A percentile compares a stretch with the other conserved stretches of the same genome.
These are phyloP conservation scores for Phania funesta DNA, from an alignment of 2,888 invertebrate species.

Conservation along the genomic window DNA sequence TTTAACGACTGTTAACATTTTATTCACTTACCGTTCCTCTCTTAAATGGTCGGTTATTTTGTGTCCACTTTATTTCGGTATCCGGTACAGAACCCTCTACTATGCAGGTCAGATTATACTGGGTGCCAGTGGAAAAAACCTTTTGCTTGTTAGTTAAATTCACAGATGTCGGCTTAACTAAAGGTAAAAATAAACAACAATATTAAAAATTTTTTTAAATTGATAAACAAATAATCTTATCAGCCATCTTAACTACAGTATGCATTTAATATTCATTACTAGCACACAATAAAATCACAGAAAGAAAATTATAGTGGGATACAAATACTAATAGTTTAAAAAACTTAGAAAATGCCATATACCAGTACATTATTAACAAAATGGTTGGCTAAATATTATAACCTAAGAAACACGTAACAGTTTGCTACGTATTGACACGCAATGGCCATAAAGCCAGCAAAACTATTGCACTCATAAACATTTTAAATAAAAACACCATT, in stretches of 20 bases:
- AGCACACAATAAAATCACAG: slow-evolving; percentile 5
- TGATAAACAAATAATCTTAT: slow-evolving; percentile 45
- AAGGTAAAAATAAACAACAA: slow-evolving; percentile 27
- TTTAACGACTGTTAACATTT: no score
- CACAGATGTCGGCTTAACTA: slow-evolving; percentile 91
- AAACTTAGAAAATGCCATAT: slow-evolving; percentile 37
- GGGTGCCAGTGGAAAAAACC: slow-evolving; percentile 88
- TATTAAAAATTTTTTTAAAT: background rate
- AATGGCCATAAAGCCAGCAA: slow-evolving; percentile 14
- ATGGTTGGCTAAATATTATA: slow-evolving; percentile 51
- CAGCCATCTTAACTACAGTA: slow-evolving; percentile 43
- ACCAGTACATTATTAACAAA: no score
- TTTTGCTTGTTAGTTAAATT: slow-evolving; percentile 88
- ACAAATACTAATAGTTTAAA: background rate
- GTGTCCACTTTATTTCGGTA: slow-evolving; percentile 91
- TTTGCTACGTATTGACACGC: slow-evolving; percentile 34
- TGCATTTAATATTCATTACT: slow-evolving; percentile 53
- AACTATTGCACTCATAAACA: background rate
- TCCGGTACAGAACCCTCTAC: slow-evolving; percentile 92
- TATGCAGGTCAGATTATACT: slow-evolving; percentile 90
- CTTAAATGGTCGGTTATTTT: slow-evolving; percentile 88
- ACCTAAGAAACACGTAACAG: slow-evolving; percentile 40
- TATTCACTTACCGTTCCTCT: slow-evolving; percentile 85
- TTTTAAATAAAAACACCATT: background rate
- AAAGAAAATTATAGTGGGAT: background rate